Base-by-base conservation (phyloP, 1,140 invertebrate genomes). In the Leptinotarsa defecta region DNA sequence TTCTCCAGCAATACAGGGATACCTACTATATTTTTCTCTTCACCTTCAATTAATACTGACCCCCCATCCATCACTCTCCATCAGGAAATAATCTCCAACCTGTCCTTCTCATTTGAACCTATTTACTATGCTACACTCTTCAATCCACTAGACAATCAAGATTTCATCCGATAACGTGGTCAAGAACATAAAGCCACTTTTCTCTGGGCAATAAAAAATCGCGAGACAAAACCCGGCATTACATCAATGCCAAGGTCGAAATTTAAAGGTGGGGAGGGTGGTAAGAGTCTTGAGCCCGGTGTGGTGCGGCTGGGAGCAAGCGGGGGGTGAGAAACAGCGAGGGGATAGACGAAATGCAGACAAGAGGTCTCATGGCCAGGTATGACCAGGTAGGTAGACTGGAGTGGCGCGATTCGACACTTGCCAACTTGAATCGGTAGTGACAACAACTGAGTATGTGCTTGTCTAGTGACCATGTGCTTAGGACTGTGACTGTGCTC, bases 371-470 rank as follows among this genome's bases (percentile, higher is more conserved):
- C 52, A 57, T 57, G 52, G 52, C 70, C 70, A 71, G 70, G 70
- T 71, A 71, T 27, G 70, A 71, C 70, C 70, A 71, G 70, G 70
- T 71, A 71, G 70, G 70, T 71, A 57, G 52, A 17, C 52, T 57
- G 52, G 52, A 57, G 49, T 71, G 49, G 57, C 49, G 49, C 57
- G 49, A 57, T 62, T 57, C 52, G n/a, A 24, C 70, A 71, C 70
- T 71, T 71, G 70, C 52, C 49, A 62, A 71, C 70, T 71, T 49
- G n/a, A 71, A 22, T 22, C 34, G 49, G 70, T 24, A 62, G 17
- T 52, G 70, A 27, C 19, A 57, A 62, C 70, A 61, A 27, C 49
- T 61, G 6, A 62, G 22, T 27, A 48, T 48, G 34, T 49, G 34
- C 27, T n/a, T 70, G 48, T 15, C 22, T 13, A 62, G 70, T 71